phyloP scores from a whole-genome alignment of 2,888 invertebrate genomes.

The Idaea dimidiata region DNA sequence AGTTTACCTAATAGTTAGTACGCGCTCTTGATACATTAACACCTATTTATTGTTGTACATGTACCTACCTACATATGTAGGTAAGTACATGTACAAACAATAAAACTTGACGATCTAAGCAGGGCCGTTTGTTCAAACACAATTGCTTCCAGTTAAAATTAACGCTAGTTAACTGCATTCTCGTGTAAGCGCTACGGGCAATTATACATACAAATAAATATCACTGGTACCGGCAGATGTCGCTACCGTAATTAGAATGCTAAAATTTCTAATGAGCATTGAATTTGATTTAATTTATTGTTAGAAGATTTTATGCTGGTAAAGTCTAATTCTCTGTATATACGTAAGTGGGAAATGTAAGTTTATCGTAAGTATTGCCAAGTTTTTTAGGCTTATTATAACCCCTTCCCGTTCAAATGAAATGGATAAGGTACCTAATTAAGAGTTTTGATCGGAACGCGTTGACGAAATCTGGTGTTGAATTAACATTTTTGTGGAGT shows the following conservation, averaged over 20 bases:
- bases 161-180: constrained; percentile 72
- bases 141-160: constrained; percentile 69
- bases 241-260: constrained; percentile 28
- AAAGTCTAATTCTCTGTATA: background rate
- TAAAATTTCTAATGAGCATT: background rate
- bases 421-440: too few species aligned
- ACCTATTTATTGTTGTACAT: too few species aligned
- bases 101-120: constrained; percentile 64
- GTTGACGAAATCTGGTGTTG: too few species aligned
- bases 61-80: background rate
- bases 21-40: too few species aligned
- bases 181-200: constrained; percentile 51
- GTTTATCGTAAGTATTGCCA: too few species aligned
- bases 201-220: constrained; percentile 78
- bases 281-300: background rate
- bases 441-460: too few species aligned
- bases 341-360: too few species aligned
- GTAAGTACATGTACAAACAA: background rate
- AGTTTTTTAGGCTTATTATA: too few species aligned
- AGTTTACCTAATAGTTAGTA: too few species aligned
- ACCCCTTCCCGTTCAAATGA: too few species aligned
- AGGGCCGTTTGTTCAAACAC: constrained; percentile 48
- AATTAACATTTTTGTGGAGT: too few species aligned
- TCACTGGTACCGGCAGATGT: constrained; percentile 73
- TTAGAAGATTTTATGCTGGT: background rate